Evolutionary conservation across 53 echinoderm and acorn worm genomes (phyloP), one percentile per base, ranked within the genome.

Genomic region (Luidia sarsii): DNA sequence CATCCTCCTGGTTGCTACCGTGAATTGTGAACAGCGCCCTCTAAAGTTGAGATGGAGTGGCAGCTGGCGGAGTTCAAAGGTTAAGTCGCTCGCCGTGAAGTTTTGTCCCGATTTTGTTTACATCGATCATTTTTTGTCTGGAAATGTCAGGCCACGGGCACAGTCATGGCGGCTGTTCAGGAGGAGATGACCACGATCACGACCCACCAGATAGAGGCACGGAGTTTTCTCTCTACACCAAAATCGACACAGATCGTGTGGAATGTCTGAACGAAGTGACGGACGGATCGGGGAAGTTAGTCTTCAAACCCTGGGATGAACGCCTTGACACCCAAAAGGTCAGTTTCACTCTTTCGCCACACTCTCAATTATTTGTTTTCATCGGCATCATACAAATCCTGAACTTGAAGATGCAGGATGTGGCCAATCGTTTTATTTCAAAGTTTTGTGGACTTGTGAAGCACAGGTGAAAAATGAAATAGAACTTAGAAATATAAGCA

Each of bases 291-390:
- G 99, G 99, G 13, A 99, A 99, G 65, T 38, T 88, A 7, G 91
- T 99, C 24, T 99, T 99, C 87, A 99, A 99, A 57, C 84, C 99
- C 1, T 99, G 99, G 99, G 99, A 99, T 39, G 70, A 91, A 71
- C 70, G 99, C 25, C 85, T 94, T 9, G 89, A 90, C 64, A 84
- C 68, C 49, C 81, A 87, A 37, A 99, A 99, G 99, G 99, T 91
- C 36, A 35, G n/a, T n/a, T n/a, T n/a, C n/a, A n/a, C n/a, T n/a
- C n/a, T n/a, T n/a, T n/a, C n/a, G n/a, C n/a, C n/a, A n/a, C n/a
- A n/a, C n/a, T n/a, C n/a, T n/a, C n/a, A n/a, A n/a, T n/a, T n/a
- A 9, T 7, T 45, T 14, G 14, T 45, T 14, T 45, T 14, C 14
- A 7, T 7, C 14, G 46, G 7, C 46, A 14, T 45, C 46, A 45